Evolutionary conservation across 2,797 vertebrate species (phyloP).

Genomic region (Distichodus sexfasciatus): DNA sequence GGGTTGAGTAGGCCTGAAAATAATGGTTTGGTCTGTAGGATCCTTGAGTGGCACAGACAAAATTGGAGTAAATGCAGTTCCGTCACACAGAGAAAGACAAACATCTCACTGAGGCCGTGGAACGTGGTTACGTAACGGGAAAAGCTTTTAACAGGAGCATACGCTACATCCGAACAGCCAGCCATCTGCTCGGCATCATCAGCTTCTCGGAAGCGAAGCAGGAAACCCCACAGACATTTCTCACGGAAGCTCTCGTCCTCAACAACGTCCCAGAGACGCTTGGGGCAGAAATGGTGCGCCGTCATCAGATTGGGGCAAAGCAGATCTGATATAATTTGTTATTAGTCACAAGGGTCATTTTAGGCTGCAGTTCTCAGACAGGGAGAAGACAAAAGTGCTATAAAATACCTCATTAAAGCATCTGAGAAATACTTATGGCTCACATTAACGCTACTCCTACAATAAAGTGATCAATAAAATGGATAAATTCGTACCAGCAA

Average conservation of each 20-base stretch:
- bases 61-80: conserved; percentile 66
- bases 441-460: neutral
- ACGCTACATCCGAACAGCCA: conserved; percentile 40
- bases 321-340: conserved; percentile 1
- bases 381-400: neutral
- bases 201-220: conserved; percentile 54
- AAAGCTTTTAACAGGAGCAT: conserved; percentile 57
- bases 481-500: neutral
- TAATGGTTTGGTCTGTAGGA: conserved; percentile 48
- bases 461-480: neutral
- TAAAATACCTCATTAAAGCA: conserved; percentile 11
- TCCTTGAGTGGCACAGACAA: conserved; percentile 65
- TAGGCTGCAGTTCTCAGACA: neutral
- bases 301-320: neutral
- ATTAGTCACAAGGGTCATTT: conserved; percentile 6
- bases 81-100: conserved; percentile 58
- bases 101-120: conserved; percentile 36
- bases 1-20: conserved; percentile 48
- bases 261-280: neutral
- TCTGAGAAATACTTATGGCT: neutral
- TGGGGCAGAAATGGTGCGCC: conserved; percentile 5
- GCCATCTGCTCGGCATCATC: conserved; percentile 52
- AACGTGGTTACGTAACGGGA: conserved; percentile 56
- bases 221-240: conserved; percentile 46
- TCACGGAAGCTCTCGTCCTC: neutral